These are phyloP conservation scores for Protodeltote pygarga DNA, from an alignment of 2,888 invertebrate species.

Conservation along the genomic window DNA sequence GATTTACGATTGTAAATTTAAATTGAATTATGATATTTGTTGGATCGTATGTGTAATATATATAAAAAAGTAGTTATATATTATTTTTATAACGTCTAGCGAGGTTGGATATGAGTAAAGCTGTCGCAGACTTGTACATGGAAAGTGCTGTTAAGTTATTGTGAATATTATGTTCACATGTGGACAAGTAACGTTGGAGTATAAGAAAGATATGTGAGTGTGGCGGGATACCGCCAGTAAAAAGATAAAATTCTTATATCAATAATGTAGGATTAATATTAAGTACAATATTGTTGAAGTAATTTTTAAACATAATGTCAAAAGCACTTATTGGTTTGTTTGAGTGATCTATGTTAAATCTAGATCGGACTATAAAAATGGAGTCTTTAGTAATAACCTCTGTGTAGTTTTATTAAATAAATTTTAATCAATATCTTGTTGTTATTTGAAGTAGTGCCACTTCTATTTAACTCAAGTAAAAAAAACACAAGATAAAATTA, in stretches of 20 bases:
- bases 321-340: slow-evolving; percentile 78
- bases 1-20: slow-evolving; percentile 80
- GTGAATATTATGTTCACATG: slow-evolving; percentile 37
- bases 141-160: slow-evolving; percentile 60
- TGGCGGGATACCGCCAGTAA: slow-evolving; percentile 38
- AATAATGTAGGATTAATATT: slow-evolving; percentile 76
- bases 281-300: slow-evolving; percentile 85
- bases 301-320: slow-evolving; percentile 71
- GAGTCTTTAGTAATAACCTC: slow-evolving; percentile 76
- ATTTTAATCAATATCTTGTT: slow-evolving; percentile 69
- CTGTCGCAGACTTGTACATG: slow-evolving; percentile 60
- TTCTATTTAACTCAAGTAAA: neutral
- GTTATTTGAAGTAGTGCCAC: no score
- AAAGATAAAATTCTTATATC: slow-evolving; percentile 62
- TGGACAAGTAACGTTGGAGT: slow-evolving; percentile 36
- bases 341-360: slow-evolving; percentile 76
- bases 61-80: slow-evolving; percentile 73
- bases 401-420: slow-evolving; percentile 85
- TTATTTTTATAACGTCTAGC: slow-evolving; percentile 77
- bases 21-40: slow-evolving; percentile 82
- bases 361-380: slow-evolving; percentile 72
- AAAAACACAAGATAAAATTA: slow-evolving; percentile 48
- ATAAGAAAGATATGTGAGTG: slow-evolving; percentile 46
- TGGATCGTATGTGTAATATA: slow-evolving; percentile 82
- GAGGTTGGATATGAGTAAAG: slow-evolving; percentile 60